Evolutionary conservation across 1,140 invertebrate genomes (phyloP).

Genomic region (Pseudomyrmex concolor): DNA sequence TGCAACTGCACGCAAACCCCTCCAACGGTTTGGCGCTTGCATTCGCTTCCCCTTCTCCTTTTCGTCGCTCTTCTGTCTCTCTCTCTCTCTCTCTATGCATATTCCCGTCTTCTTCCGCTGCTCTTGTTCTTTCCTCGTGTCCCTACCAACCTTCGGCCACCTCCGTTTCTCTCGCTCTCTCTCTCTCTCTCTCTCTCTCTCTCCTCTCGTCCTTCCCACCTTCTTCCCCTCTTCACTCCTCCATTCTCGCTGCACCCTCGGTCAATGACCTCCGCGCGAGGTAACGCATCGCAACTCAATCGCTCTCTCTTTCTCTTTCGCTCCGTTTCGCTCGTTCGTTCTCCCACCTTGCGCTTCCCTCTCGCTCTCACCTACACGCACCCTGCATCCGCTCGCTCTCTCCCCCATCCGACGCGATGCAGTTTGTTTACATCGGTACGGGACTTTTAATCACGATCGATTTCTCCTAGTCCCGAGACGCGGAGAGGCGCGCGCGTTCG

Average conservation of each 20-base stretch:
- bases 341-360: slow-evolving; percentile 32
- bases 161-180: slow-evolving; percentile 23
- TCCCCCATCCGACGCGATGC: slow-evolving; percentile 50
- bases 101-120: not conserved
- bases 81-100: slow-evolving; percentile 18
- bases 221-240: slow-evolving; percentile 65
- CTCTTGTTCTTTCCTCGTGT: slow-evolving; percentile 18
- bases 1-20: slow-evolving; percentile 78
- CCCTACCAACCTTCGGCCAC: slow-evolving; percentile 19
- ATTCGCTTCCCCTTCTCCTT: slow-evolving; percentile 35
- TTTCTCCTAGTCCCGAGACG: slow-evolving; percentile 56
- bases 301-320: slow-evolving; percentile 20
- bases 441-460: slow-evolving; percentile 81
- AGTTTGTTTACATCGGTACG: slow-evolving; percentile 83
- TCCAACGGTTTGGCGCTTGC: slow-evolving; percentile 52
- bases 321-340: not conserved
- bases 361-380: slow-evolving; percentile 26
- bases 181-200: slow-evolving; percentile 26
- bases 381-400: slow-evolving; percentile 25
- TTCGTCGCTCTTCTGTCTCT: too few relatives aligned
- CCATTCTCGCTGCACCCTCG: slow-evolving; percentile 71
- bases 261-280: slow-evolving; percentile 80
- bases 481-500: slow-evolving; percentile 10
- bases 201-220: slow-evolving; percentile 30
- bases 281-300: slow-evolving; percentile 74